Conservation (phyloP, 2,113 vertebrate genomes). For the Hippocampus guttulatus region DNA sequence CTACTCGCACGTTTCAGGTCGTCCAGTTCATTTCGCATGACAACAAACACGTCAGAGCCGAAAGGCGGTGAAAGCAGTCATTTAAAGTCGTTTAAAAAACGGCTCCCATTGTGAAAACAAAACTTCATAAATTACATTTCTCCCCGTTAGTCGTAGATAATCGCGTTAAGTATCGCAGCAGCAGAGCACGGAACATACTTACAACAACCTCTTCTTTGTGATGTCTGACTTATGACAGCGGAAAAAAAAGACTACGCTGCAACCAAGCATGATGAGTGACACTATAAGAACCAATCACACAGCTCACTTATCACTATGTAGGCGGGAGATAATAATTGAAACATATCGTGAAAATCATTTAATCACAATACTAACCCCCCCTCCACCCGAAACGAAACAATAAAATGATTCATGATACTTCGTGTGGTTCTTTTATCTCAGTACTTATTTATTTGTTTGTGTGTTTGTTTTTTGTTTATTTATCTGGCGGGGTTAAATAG, state of each 20-base stretch:
- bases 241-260: slow-evolving; percentile 29
- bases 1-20: slow-evolving; percentile 20
- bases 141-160: neutral
- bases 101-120: too few species aligned
- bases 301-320: accelerated
- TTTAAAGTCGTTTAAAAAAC: neutral
- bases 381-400: neutral
- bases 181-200: neutral
- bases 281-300: slow-evolving; percentile 38
- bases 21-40: neutral
- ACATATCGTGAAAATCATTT: too few species aligned
- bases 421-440: neutral
- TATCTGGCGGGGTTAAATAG: too few species aligned
- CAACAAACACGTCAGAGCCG: neutral
- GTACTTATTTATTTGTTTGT: too few species aligned
- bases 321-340: neutral
- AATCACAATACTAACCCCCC: neutral
- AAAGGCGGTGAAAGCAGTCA: neutral
- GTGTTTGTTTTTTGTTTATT: too few species aligned
- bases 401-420: neutral
- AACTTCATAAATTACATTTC: neutral
- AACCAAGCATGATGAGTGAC: slow-evolving; percentile 41
- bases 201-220: neutral
- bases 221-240: slow-evolving; percentile 55
- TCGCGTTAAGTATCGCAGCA: slow-evolving; percentile 15